A percentile compares a stretch with the other conserved stretches of the same genome.
phyloP scores from a whole-genome alignment of 2,113 vertebrate species.

The Cyanoderma ruficeps region DNA sequence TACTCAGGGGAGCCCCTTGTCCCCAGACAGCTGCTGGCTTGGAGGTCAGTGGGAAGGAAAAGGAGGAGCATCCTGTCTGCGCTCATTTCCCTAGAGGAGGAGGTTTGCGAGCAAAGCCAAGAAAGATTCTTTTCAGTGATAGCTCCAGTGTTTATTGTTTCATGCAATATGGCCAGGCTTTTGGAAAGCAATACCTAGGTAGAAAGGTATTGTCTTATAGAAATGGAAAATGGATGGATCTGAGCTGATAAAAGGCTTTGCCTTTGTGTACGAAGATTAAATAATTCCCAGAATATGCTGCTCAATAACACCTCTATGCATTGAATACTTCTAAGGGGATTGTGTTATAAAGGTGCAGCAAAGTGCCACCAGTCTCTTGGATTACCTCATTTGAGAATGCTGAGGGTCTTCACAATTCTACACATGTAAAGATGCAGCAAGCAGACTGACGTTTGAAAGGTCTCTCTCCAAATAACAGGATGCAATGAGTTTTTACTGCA shows the following conservation, averaged over 20 bases:
- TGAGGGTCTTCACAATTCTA: background rate
- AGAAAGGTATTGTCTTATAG: slow-evolving; percentile 22
- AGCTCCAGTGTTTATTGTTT: slow-evolving; percentile 65
- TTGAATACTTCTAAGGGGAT: background rate
- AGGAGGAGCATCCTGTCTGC: slow-evolving; percentile 75
- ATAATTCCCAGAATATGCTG: background rate
- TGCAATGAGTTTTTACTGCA: background rate
- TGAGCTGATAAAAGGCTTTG: slow-evolving; percentile 23
- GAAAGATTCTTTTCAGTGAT: slow-evolving; percentile 77
- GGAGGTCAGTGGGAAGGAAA: slow-evolving; percentile 68
- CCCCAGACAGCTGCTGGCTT: background rate
- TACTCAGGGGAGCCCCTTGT: background rate
- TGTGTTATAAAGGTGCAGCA: background rate
- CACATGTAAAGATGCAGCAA: background rate
- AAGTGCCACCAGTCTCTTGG: background rate
- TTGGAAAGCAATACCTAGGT: slow-evolving; percentile 21
- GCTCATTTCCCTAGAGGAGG: slow-evolving; percentile 14
- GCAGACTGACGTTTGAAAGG: background rate
- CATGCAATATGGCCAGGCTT: slow-evolving; percentile 13
- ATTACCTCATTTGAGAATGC: background rate
- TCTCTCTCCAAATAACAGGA: background rate
- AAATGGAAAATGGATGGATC: slow-evolving; percentile 28
- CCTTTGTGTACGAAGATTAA: background rate
- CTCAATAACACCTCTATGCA: background rate
- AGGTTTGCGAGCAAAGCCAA: slow-evolving; percentile 42